Percentiles rank a stretch among this genome's conserved stretches.
phyloP scores from a whole-genome alignment of 2,888 invertebrate species.

The Ophion ventricosus region DNA sequence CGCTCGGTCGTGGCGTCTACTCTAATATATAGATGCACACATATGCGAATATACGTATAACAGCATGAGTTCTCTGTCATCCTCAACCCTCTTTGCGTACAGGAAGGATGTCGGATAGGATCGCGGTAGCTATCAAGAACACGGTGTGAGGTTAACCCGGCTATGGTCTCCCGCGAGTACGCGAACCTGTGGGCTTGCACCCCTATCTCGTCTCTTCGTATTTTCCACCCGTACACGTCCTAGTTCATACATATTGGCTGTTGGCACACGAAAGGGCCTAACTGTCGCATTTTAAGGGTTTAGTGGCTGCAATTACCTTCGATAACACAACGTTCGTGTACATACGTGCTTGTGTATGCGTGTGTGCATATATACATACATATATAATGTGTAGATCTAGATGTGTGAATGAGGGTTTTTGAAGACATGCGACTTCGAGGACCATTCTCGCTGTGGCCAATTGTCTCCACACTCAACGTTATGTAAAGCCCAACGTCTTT shows the following conservation, averaged over 20 bases:
- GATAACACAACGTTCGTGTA: neutral
- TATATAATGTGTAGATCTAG: neutral
- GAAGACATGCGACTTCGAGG: too few species aligned
- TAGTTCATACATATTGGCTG: conserved; percentile 1
- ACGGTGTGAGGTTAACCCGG: conserved; percentile 58
- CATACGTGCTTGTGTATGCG: neutral
- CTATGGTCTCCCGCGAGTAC: conserved; percentile 48
- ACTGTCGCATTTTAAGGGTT: neutral
- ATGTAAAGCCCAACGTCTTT: neutral
- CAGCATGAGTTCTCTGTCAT: conserved; percentile 40
- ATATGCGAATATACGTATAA: neutral
- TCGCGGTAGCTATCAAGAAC: conserved; percentile 64
- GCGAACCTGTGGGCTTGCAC: conserved; percentile 48
- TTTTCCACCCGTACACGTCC: neutral
- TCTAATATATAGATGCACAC: conserved; percentile 20
- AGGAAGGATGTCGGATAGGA: conserved; percentile 64
- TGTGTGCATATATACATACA: neutral
- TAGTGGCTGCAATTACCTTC: neutral
- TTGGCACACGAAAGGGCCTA: neutral
- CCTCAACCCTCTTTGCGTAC: conserved; percentile 40
- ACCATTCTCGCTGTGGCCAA: too few species aligned
- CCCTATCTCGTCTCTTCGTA: conserved; percentile 60
- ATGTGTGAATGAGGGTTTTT: neutral
- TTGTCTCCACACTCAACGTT: neutral
- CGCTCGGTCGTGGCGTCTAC: conserved; percentile 46